phyloP scores from a whole-genome alignment of 2,888 invertebrate species.

The Luffia ferchaultella region DNA sequence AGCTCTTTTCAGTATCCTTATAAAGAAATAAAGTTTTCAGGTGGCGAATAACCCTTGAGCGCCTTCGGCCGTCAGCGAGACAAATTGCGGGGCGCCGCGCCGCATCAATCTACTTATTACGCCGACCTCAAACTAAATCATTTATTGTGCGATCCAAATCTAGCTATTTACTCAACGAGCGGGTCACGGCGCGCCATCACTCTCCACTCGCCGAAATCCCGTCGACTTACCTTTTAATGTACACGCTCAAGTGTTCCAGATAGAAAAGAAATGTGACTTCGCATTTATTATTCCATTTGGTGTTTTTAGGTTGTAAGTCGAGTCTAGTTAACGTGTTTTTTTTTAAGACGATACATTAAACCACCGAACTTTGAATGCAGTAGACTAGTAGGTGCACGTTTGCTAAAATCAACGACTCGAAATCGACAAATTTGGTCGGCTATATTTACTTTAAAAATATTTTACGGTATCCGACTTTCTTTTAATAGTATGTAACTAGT shows the following conservation, averaged over 20 bases:
- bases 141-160: constrained; percentile 55
- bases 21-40: neutral
- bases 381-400: no score
- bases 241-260: constrained; percentile 4
- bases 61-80: constrained; percentile 15
- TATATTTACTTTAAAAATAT: no score
- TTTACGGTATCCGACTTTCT: no score
- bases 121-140: constrained; percentile 48
- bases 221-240: constrained; percentile 4
- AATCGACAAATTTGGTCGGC: no score
- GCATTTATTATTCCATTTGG: no score
- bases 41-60: neutral
- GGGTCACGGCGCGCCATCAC: constrained; percentile 39
- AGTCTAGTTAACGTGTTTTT: no score
- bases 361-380: no score
- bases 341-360: no score
- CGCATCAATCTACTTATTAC: constrained; percentile 59
- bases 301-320: no score
- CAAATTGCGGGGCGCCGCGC: constrained; percentile 45
- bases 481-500: no score
- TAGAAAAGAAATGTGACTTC: neutral
- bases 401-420: no score
- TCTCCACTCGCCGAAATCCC: constrained; percentile 26
- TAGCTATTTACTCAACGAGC: constrained; percentile 48
- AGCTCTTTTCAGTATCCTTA: no score